phyloP scores from a whole-genome alignment of 2,797 vertebrate species.

The Aratinga solstitialis region DNA sequence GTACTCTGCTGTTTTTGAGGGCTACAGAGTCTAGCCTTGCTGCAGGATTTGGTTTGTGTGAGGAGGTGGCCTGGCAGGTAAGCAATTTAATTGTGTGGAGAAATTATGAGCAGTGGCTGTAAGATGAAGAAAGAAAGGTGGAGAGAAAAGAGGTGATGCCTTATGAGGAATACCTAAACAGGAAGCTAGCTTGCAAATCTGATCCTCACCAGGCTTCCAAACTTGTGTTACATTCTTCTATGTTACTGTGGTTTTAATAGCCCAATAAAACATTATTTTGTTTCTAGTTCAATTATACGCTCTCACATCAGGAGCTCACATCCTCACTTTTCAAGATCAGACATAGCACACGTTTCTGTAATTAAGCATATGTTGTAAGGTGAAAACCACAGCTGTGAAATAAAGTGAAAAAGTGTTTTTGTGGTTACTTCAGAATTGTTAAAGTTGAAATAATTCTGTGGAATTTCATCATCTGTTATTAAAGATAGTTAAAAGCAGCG shows the following conservation, averaged over 20 bases:
- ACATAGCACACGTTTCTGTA: background rate
- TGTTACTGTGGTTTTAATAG: background rate
- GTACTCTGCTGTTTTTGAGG: background rate
- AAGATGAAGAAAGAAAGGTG: background rate
- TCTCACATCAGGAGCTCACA: accelerated
- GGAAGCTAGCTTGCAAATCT: background rate
- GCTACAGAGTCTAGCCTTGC: background rate
- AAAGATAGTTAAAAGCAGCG: background rate
- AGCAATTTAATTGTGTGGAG: background rate
- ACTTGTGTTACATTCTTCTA: background rate
- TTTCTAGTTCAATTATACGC: background rate
- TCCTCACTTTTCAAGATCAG: background rate
- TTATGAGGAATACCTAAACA: background rate
- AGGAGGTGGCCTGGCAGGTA: background rate
- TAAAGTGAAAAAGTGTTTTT: background rate
- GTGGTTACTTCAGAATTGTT: background rate
- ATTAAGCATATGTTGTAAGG: background rate
- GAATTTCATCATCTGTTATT: background rate
- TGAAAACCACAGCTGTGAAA: background rate
- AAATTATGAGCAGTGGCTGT: background rate
- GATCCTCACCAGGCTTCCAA: background rate
- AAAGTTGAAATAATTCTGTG: background rate
- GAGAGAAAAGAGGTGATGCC: background rate
- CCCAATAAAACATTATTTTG: background rate
- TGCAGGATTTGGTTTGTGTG: background rate